These are phyloP conservation scores for Botia kubotai DNA, from an alignment of 2,797 vertebrate species.

Conservation along the genomic window DNA sequence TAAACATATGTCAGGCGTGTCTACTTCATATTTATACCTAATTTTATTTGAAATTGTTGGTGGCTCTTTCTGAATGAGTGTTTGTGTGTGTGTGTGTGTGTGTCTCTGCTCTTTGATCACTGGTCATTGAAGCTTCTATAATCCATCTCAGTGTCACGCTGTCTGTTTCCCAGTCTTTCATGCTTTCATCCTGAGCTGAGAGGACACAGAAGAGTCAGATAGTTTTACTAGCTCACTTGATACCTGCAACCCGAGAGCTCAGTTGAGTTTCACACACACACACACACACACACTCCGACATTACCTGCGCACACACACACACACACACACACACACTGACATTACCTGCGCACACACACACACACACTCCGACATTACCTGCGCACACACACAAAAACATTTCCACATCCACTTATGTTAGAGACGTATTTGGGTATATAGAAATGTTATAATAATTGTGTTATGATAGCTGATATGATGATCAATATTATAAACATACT, in stretches of 20 bases:
- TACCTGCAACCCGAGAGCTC: constrained; percentile 72
- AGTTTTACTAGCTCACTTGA: constrained; percentile 79
- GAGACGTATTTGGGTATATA: background rate
- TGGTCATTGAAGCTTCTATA: constrained; percentile 80
- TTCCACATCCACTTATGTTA: background rate
- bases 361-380: constrained; percentile 1
- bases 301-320: background rate
- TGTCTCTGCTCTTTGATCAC: constrained; percentile 79
- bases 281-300: constrained; percentile 6
- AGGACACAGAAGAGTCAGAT: constrained; percentile 78
- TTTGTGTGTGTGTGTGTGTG: background rate
- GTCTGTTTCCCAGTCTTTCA: constrained; percentile 77
- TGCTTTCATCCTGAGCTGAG: constrained; percentile 79
- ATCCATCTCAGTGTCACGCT: constrained; percentile 81
- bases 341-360: constrained; percentile 1
- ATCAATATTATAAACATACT: no score
- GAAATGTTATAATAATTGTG: background rate
- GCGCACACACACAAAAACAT: background rate
- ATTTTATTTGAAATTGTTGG: background rate
- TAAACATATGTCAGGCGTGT: background rate
- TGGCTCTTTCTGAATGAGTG: background rate
- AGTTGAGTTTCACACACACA: background rate
- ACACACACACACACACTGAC: constrained; percentile 1
- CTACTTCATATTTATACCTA: background rate
- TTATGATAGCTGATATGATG: background rate